Percentiles rank a stretch among this genome's conserved stretches.
phyloP scores from a whole-genome alignment of 1,140 invertebrate species.

The Neuroterus valhalla region DNA sequence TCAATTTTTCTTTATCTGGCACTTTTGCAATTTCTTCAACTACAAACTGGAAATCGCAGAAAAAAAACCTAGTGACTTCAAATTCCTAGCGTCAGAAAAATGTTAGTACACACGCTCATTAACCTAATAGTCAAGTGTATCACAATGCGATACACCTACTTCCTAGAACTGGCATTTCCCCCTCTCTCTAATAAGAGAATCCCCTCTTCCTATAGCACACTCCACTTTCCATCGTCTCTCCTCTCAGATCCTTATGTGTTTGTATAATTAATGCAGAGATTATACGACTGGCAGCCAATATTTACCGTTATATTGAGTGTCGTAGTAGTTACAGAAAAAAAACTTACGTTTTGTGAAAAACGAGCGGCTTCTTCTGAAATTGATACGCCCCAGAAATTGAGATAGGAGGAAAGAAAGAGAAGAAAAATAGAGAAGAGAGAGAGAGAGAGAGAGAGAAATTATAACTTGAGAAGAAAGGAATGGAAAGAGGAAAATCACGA shows the following conservation, averaged over 20 bases:
- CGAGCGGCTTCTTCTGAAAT: constrained; percentile 6
- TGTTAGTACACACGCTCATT: constrained; percentile 39
- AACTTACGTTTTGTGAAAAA: constrained; percentile 47
- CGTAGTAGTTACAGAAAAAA: constrained; percentile 26
- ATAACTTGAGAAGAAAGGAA: not conserved
- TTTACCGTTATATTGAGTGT: constrained; percentile 54
- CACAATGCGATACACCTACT: constrained; percentile 44
- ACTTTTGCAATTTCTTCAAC: no score
- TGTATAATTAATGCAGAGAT: constrained; percentile 60
- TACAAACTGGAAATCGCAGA: no score
- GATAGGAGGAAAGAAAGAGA: not conserved
- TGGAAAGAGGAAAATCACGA: not conserved
- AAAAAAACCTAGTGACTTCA: no score
- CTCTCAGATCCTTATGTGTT: constrained; percentile 35
- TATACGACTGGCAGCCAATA: constrained; percentile 55
- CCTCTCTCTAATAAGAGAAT: not conserved
- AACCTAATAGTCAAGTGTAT: constrained; percentile 42
- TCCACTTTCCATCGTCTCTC: constrained; percentile 21
- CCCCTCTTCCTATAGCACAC: not conserved
- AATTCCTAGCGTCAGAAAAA: constrained; percentile 9
- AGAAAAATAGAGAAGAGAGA: not conserved
- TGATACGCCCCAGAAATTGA: not conserved
- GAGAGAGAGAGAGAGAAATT: not conserved
- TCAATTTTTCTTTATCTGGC: no score
- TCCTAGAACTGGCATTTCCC: constrained; percentile 42